Conservation (phyloP, 1,140 invertebrate genomes). For the Lysiphlebus fabarum region DNA sequence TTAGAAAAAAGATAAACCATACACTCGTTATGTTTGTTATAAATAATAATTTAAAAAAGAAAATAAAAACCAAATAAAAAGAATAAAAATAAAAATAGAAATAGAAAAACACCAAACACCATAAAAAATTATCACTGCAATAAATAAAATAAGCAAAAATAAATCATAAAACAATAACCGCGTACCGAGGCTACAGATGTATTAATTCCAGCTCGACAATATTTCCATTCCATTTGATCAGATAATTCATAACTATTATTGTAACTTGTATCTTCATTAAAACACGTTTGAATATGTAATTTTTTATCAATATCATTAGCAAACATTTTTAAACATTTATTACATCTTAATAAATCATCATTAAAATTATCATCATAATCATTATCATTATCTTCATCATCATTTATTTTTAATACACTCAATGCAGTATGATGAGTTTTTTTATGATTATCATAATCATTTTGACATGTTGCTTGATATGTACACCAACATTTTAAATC, state of each 20-base stretch:
- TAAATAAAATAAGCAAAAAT: constrained; percentile 13
- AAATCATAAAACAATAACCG: constrained; percentile 26
- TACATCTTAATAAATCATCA: no score
- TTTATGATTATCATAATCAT: constrained; percentile 46
- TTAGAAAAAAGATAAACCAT: no score
- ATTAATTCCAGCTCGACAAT: constrained; percentile 38
- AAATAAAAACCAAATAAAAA: constrained; percentile 4
- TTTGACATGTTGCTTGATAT: constrained; percentile 44
- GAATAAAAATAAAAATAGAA: not conserved
- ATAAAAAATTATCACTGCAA: constrained; percentile 9
- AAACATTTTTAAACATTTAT: no score
- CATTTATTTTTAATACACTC: constrained; percentile 40
- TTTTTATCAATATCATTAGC: no score
- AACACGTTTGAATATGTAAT: no score
- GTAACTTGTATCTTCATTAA: no score
- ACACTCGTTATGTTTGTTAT: no score
- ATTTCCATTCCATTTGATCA: constrained; percentile 45
- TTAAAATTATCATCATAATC: no score
- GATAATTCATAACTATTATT: constrained; percentile 45
- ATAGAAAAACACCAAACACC: not conserved
- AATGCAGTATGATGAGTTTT: constrained; percentile 49
- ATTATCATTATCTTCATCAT: constrained; percentile 49
- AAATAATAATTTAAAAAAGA: no score
- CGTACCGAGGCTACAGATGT: constrained; percentile 45
- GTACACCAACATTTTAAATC: constrained; percentile 54